Conservation (phyloP, 2,888 invertebrate genomes). For the Gnatocerus cornutus region DNA sequence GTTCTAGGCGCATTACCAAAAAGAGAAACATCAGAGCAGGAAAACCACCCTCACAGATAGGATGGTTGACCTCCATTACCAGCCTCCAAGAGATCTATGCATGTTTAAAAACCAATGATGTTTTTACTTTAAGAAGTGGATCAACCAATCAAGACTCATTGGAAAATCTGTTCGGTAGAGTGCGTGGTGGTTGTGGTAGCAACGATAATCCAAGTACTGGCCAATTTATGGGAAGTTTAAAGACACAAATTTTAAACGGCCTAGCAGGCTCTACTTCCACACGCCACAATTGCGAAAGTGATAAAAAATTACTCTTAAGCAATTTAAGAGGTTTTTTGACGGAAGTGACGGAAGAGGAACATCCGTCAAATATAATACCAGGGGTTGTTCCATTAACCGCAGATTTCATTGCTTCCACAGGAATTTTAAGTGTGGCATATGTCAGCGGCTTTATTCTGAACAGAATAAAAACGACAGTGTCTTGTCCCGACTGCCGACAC, state of each 20-base stretch:
- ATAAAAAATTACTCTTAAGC: too few relatives aligned
- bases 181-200: slow-evolving; percentile 52
- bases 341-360: slow-evolving; percentile 17
- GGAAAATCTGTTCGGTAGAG: slow-evolving; percentile 51
- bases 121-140: slow-evolving; percentile 40
- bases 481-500: slow-evolving; percentile 10
- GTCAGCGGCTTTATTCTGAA: slow-evolving; percentile 30
- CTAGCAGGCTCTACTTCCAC: slow-evolving; percentile 16
- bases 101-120: slow-evolving; percentile 15
- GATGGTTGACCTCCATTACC: slow-evolving; percentile 44
- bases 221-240: slow-evolving; percentile 51
- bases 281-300: slow-evolving; percentile 35
- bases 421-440: slow-evolving; percentile 20
- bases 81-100: slow-evolving; percentile 43
- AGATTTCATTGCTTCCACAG: slow-evolving; percentile 11
- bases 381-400: slow-evolving; percentile 12
- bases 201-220: slow-evolving; percentile 50
- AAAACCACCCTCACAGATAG: slow-evolving; percentile 49
- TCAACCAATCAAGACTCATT: slow-evolving; percentile 52
- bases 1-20: slow-evolving; percentile 22
- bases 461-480: not conserved
- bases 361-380: too few relatives aligned
- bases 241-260: slow-evolving; percentile 52
- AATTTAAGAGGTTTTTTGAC: too few relatives aligned
- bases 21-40: slow-evolving; percentile 24